A percentile compares a stretch with the other conserved stretches of the same genome.
Evolutionary conservation across 2,797 vertebrate genomes (phyloP).

Genomic region (Psittacula derbiana): DNA sequence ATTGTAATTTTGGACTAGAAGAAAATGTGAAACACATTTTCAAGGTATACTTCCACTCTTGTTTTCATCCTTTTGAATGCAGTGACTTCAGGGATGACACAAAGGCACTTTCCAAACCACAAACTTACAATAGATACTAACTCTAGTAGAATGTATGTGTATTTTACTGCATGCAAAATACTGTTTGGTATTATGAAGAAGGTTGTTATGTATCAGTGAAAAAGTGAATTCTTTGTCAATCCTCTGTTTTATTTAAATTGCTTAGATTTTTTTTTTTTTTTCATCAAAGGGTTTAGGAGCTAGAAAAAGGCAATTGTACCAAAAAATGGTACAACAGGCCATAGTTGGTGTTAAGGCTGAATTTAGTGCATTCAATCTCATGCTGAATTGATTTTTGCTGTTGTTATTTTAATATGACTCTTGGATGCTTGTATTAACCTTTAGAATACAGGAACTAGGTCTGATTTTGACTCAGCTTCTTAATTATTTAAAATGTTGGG

Average conservation of each 20-base stretch:
- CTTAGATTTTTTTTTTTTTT: not conserved
- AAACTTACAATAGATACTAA: not conserved
- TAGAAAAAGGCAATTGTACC: not conserved
- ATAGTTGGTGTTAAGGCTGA: not conserved
- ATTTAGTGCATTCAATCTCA: not conserved
- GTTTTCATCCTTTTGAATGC: not conserved
- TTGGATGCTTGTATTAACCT: not conserved
- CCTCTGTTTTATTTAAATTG: not conserved
- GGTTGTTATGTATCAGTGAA: not conserved
- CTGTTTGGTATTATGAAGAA: not conserved
- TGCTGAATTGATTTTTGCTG: not conserved
- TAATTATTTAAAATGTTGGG: not conserved
- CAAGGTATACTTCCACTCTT: not conserved
- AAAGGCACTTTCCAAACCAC: not conserved
- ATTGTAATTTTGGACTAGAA: slow-evolving; percentile 25
- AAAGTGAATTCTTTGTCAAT: not conserved
- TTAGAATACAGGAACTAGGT: not conserved
- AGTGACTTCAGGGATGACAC: not conserved
- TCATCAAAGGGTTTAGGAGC: not conserved
- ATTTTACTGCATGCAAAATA: not conserved
- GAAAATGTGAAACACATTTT: not conserved
- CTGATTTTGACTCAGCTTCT: not conserved
- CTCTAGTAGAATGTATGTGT: not conserved
- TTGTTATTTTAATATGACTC: not conserved
- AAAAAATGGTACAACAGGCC: not conserved